These are phyloP conservation scores for Argya squamiceps DNA, from an alignment of 2,797 vertebrate genomes.

Conservation along the genomic window DNA sequence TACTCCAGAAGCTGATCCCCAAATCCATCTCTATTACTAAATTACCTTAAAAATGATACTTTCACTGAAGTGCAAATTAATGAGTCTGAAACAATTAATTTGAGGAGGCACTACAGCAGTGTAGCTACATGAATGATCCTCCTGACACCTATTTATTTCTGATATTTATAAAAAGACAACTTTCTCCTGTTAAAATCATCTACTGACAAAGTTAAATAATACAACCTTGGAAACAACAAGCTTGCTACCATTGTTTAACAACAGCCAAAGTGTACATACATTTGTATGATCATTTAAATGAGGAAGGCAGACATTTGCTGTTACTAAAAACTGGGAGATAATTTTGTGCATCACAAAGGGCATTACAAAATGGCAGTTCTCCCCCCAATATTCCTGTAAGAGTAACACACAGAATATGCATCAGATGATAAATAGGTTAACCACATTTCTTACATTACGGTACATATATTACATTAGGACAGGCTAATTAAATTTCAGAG, in stretches of 20 bases:
- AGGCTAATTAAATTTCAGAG: background rate
- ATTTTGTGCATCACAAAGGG: background rate
- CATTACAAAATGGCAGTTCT: background rate
- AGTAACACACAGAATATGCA: fast-evolving
- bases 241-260: background rate
- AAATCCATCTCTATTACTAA: background rate
- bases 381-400: background rate
- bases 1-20: background rate
- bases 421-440: fast-evolving
- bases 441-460: background rate
- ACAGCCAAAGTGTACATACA: background rate
- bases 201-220: background rate
- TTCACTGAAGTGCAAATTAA: background rate
- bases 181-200: background rate
- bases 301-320: background rate
- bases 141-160: background rate
- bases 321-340: background rate
- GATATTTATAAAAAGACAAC: background rate
- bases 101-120: background rate
- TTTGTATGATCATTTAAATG: background rate
- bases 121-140: background rate
- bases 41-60: background rate
- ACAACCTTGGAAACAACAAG: background rate
- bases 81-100: background rate
- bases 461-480: background rate